Percentiles rank a stretch among this genome's conserved stretches.
These are phyloP conservation scores for Potamilus streckersoni DNA, from an alignment of 1,140 invertebrate genomes.

Conservation along the genomic window DNA sequence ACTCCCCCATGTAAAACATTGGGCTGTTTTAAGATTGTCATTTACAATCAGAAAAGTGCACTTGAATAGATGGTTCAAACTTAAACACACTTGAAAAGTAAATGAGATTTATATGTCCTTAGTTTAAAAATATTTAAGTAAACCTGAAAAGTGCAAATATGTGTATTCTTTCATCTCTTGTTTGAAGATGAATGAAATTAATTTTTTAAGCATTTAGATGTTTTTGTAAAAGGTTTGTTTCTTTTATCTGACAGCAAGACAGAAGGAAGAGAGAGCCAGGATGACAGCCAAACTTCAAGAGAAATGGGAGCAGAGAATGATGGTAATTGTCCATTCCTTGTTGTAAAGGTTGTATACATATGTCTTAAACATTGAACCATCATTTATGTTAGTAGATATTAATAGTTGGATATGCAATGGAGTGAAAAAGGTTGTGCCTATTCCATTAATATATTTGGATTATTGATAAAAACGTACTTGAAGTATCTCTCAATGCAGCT, in stretches of 20 bases:
- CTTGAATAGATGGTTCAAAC: too few relatives aligned
- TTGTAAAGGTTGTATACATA: neutral
- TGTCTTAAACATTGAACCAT: too few relatives aligned
- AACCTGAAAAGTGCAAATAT: neutral
- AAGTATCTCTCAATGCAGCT: too few relatives aligned
- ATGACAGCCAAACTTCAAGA: constrained; percentile 46
- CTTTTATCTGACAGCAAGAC: neutral
- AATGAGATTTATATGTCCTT: neutral
- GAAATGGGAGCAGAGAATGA: constrained; percentile 45
- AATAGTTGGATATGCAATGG: too few relatives aligned
- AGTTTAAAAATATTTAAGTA: neutral
- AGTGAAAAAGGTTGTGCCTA: too few relatives aligned
- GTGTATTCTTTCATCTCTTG: neutral
- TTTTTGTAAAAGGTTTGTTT: too few relatives aligned
- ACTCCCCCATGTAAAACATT: too few relatives aligned
- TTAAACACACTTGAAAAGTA: neutral
- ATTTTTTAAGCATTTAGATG: neutral
- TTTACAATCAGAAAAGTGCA: too few relatives aligned
- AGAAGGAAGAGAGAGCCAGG: constrained; percentile 33
- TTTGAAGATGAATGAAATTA: neutral
- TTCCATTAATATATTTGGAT: too few relatives aligned
- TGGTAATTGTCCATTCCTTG: constrained; percentile 14
- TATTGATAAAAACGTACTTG: too few relatives aligned
- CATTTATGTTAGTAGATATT: too few relatives aligned
- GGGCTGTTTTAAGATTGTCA: too few relatives aligned